Conservation (phyloP, 1,140 invertebrate genomes). For the Magallana angulata region DNA sequence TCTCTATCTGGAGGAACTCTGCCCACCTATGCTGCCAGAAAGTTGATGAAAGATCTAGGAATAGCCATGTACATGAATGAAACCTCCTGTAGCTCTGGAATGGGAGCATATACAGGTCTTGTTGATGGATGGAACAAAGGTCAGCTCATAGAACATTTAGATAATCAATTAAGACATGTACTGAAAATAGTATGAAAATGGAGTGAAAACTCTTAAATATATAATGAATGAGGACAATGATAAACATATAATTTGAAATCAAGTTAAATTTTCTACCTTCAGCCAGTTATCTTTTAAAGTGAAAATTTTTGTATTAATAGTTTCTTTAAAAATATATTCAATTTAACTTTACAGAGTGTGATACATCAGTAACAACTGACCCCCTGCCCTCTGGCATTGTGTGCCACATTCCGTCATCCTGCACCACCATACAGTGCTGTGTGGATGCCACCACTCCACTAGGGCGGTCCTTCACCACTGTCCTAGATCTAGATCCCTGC, state of each 20-base stretch:
- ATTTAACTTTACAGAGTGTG: neutral
- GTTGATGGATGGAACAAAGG: conserved; percentile 42
- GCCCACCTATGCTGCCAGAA: conserved; percentile 1
- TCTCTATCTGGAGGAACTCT: neutral
- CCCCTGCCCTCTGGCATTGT: neutral
- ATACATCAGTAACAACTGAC: conserved; percentile 6
- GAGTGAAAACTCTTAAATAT: no score
- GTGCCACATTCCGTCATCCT: conserved; percentile 39
- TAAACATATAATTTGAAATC: no score
- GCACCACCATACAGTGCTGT: conserved; percentile 47
- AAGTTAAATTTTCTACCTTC: no score
- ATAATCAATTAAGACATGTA: no score
- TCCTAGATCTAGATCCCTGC: conserved; percentile 52
- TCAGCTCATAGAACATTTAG: neutral
- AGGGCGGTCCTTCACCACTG: conserved; percentile 42
- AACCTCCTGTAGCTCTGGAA: neutral
- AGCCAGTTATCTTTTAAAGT: no score
- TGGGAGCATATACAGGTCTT: neutral
- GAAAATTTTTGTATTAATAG: no score
- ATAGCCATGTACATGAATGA: conserved; percentile 46
- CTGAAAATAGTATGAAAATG: no score
- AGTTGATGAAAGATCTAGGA: conserved; percentile 34
- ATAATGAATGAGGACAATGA: no score
- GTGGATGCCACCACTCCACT: conserved; percentile 11
- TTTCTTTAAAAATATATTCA: no score